Conservation (phyloP, 2,888 invertebrate genomes). For the Uloborus plumipes region DNA sequence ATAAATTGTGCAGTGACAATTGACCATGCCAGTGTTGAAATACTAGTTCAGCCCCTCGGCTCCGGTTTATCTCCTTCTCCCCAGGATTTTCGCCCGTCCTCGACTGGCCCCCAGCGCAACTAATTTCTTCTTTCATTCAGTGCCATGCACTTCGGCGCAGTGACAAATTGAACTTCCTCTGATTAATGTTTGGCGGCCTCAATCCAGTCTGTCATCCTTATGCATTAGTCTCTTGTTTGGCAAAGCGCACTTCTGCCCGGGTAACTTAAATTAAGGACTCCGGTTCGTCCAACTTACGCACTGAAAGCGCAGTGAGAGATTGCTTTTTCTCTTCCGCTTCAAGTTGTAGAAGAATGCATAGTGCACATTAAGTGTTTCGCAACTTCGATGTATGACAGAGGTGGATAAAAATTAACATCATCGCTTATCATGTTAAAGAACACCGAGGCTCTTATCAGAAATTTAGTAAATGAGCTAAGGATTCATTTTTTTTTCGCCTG, state of each 20-base stretch:
- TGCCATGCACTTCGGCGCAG: constrained; percentile 46
- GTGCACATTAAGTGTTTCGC: too few relatives aligned
- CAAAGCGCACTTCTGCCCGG: constrained; percentile 32
- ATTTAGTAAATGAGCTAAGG: too few relatives aligned
- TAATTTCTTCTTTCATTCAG: constrained; percentile 54
- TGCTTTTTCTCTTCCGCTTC: too few relatives aligned
- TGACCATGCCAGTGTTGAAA: constrained; percentile 58
- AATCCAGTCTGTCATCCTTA: constrained; percentile 51
- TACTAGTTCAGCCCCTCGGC: constrained; percentile 46
- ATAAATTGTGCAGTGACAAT: constrained; percentile 50
- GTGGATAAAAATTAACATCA: too few relatives aligned
- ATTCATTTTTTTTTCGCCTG: too few relatives aligned
- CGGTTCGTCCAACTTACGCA: constrained; percentile 17
- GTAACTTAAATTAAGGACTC: constrained; percentile 40
- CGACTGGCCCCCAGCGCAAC: constrained; percentile 32
- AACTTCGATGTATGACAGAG: too few relatives aligned
- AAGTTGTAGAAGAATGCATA: too few relatives aligned
- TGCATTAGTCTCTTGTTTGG: constrained; percentile 53
- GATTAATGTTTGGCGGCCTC: constrained; percentile 57
- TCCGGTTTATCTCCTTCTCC: constrained; percentile 54
- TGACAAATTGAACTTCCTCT: constrained; percentile 60
- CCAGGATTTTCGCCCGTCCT: constrained; percentile 55
- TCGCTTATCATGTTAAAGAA: too few relatives aligned
- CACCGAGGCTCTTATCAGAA: too few relatives aligned
- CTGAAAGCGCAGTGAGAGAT: background rate